Conservation (phyloP, 2,797 vertebrate genomes). For the Tenualosa thibaudeaui region DNA sequence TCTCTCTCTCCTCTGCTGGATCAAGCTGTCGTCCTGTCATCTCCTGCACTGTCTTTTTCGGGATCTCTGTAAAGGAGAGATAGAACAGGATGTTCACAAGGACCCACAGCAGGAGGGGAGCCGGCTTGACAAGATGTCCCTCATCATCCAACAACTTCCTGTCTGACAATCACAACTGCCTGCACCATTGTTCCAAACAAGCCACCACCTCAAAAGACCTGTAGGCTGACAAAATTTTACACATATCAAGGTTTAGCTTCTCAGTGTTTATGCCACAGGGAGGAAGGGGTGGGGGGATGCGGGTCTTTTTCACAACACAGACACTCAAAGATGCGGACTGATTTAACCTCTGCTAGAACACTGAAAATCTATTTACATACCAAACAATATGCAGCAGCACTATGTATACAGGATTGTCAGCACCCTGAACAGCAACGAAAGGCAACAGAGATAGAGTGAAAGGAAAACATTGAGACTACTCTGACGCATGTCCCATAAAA, state of each 20-base stretch:
- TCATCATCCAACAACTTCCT: conserved; percentile 17
- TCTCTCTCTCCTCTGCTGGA: neutral
- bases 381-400: neutral
- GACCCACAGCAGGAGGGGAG: neutral
- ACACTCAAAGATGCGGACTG: neutral
- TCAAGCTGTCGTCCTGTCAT: conserved; percentile 25
- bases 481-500: neutral
- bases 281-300: neutral
- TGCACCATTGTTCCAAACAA: neutral
- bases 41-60: conserved; percentile 12
- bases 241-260: neutral
- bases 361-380: neutral
- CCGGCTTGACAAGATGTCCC: neutral
- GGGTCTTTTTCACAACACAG: neutral
- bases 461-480: neutral
- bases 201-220: neutral
- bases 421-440: neutral
- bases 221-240: neutral
- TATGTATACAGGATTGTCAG: neutral
- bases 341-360: neutral
- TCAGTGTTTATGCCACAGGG: neutral
- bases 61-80: neutral
- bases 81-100: conserved; percentile 17
- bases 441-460: neutral
- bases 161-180: conserved; percentile 16